Base-by-base conservation (phyloP, 2,797 vertebrate species). In the Schizothorax lantsangensis region DNA sequence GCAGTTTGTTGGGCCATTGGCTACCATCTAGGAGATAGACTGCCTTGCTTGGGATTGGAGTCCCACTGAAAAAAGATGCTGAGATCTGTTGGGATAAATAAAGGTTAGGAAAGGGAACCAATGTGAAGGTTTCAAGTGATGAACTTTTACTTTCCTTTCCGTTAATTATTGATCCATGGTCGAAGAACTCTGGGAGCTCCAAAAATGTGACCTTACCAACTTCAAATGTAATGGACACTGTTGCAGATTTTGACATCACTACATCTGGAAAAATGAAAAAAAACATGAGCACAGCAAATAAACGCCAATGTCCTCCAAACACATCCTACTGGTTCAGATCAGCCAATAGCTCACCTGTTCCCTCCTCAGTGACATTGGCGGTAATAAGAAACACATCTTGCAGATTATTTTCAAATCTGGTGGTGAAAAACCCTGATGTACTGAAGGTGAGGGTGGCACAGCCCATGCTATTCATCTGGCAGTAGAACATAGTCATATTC, bases 21-120 rank as follows among this genome's bases (percentile, higher is more conserved):
- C 62, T 6, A 0, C 88, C 88, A 54, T 90, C 81, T 5, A 89
- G 90, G 84, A 95, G 72, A 87, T 93, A 91, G 2, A 96, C 23
- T 0, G 5, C 4, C 81, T 79, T 91, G 74, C 92, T 33, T 5
- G 87, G 5, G 4, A 95, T 88, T 10, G 91, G 90, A 0, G 80
- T 90, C 11, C 92, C n/a, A 40, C 92, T 91, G 62, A 89, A 91
- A 80, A 84, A 2, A 9, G 93, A 89, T 0, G 92, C 92, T 81
- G 91, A 93, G 14, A 95, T 83, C 80, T 82, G 21, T 21, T 30
- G 0, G 4, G 9, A 23, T 2, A 1, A 3, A 74, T 26, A 64
- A 8, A 45, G 6, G 54, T 47, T 68, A 19, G 4, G 6, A 11
- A 64, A 57, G 0, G 6, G 5, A 54, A 6, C 10, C 0, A 33